Conservation (phyloP, 2,797 vertebrate genomes). For the Tapera naevia region DNA sequence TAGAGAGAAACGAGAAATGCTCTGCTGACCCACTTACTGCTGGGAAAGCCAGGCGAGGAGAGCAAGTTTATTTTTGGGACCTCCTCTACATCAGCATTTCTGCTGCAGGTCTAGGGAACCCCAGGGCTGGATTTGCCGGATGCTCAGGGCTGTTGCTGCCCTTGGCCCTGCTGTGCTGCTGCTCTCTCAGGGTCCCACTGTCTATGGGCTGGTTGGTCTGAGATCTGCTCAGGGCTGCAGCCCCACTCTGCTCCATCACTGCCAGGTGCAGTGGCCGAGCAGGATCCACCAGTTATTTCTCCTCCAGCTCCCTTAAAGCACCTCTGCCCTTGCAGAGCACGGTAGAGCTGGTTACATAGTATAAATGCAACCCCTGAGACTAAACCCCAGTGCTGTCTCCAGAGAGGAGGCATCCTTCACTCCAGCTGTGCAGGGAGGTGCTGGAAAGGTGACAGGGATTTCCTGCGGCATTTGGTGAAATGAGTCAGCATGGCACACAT, state of each 20-base stretch:
- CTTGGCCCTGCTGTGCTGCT: neutral
- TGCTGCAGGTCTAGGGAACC: neutral
- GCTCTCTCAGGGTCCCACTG: neutral
- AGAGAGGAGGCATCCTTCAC: neutral
- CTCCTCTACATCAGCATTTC: neutral
- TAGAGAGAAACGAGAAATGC: neutral
- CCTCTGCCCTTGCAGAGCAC: neutral
- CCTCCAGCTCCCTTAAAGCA: neutral
- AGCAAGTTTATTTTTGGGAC: neutral
- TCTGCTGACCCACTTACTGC: neutral
- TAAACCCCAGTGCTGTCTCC: neutral
- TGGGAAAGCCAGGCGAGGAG: neutral
- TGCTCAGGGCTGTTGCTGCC: neutral
- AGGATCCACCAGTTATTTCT: neutral
- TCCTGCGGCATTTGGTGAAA: neutral
- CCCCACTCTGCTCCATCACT: neutral
- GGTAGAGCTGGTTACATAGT: neutral
- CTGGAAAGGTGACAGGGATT: neutral
- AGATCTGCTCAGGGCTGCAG: neutral
- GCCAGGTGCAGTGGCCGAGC: neutral
- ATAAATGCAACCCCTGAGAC: neutral
- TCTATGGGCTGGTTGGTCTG: accelerated
- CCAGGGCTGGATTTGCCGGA: neutral
- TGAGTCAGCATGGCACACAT: neutral
- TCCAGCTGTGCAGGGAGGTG: neutral